Conservation (phyloP, 2,797 vertebrate species). For the Columba guinea region DNA sequence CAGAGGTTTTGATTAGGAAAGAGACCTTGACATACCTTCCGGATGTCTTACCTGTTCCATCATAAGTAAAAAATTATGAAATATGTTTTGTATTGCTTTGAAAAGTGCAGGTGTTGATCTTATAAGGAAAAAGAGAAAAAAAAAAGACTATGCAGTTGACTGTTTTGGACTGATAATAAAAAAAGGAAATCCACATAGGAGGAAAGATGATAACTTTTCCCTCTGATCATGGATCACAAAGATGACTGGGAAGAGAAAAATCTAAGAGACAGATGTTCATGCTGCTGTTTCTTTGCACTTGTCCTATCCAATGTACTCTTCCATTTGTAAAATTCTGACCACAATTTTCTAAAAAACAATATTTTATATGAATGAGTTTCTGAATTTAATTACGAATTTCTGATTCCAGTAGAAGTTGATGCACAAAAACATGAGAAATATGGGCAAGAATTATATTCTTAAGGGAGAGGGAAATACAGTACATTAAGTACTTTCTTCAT, state of each 20-base stretch:
- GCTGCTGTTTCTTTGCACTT: neutral
- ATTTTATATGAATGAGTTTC: neutral
- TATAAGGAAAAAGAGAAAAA: neutral
- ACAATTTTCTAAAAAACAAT: neutral
- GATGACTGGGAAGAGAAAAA: neutral
- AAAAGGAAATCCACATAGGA: neutral
- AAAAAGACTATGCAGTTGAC: too few relatives aligned
- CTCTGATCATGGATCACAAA: neutral
- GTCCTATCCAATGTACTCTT: neutral
- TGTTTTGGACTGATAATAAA: neutral
- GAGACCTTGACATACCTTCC: neutral
- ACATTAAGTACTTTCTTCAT: neutral
- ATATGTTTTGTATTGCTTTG: neutral
- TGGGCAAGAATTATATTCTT: neutral
- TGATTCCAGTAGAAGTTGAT: neutral
- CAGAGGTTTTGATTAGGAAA: neutral
- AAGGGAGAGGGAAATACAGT: accelerated
- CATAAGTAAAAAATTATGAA: neutral
- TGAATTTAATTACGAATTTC: neutral
- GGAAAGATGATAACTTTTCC: accelerated
- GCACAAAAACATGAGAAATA: neutral
- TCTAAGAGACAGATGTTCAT: neutral
- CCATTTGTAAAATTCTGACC: neutral
- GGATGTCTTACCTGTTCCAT: neutral
- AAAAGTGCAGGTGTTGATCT: neutral